These are phyloP conservation scores for Grammomys surdaster DNA, from an alignment of 2,113 vertebrate genomes.

Conservation along the genomic window DNA sequence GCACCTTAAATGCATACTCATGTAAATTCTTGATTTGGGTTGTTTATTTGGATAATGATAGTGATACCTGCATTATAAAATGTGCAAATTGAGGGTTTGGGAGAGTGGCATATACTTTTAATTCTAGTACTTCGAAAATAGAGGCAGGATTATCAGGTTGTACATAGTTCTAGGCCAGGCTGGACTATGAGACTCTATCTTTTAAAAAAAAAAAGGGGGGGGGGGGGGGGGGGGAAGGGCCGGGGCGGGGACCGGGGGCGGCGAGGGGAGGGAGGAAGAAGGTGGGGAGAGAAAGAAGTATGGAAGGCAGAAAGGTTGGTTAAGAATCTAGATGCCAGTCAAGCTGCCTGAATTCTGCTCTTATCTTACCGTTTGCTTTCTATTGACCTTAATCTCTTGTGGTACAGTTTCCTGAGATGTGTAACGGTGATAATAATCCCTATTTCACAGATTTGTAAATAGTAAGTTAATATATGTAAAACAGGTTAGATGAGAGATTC, in stretches of 20 bases:
- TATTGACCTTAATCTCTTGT: constrained; percentile 21
- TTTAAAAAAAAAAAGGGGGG: too few species aligned
- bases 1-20: neutral
- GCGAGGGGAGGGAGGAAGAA: too few species aligned
- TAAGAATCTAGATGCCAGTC: neutral
- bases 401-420: neutral
- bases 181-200: neutral
- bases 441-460: neutral
- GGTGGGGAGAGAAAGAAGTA: neutral
- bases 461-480: constrained; percentile 9
- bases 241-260: too few species aligned
- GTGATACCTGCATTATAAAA: neutral
- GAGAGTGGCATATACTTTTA: neutral
- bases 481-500: neutral
- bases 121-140: neutral
- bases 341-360: neutral
- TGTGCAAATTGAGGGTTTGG: neutral
- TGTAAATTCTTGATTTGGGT: neutral
- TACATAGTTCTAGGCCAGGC: neutral
- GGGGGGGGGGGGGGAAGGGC: accelerated
- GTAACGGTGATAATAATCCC: neutral
- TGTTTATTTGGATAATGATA: constrained; percentile 44
- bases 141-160: neutral
- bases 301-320: neutral
- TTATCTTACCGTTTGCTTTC: neutral